Conservation (phyloP, 2,797 vertebrate species). For the Kryptopterus vitreolus region DNA sequence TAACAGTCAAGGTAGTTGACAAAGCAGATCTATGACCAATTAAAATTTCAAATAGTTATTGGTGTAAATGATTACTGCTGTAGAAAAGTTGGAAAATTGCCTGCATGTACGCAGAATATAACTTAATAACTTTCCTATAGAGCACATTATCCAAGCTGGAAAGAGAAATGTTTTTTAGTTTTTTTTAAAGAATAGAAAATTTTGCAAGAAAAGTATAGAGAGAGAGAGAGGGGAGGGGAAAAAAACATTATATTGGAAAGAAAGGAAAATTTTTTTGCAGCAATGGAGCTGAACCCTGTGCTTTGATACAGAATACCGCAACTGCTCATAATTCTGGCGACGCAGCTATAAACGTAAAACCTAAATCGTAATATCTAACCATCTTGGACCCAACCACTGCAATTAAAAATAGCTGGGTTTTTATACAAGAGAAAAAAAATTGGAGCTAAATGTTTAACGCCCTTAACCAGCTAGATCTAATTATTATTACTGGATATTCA, state of each 20-base stretch:
- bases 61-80: background rate
- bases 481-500: background rate
- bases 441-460: conserved; percentile 28
- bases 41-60: background rate
- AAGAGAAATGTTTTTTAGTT: too few species aligned
- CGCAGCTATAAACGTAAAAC: background rate
- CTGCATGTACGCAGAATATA: background rate
- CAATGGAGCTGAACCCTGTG: conserved; percentile 45
- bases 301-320: conserved; percentile 48
- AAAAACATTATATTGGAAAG: background rate
- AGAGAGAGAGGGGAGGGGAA: background rate
- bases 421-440: conserved; percentile 10
- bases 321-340: background rate
- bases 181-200: background rate
- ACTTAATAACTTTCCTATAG: background rate
- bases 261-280: background rate
- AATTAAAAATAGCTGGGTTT: conserved; percentile 48
- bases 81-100: background rate
- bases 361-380: conserved; percentile 26
- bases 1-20: background rate
- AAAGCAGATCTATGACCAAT: background rate
- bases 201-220: background rate
- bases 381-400: conserved; percentile 44
- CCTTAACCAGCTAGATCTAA: conserved; percentile 36
- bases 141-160: background rate